Evolutionary conservation across 92 coral and sea anemone genomes (phyloP), one percentile per base, ranked within the genome.

Genomic region (Phymanthus crucifer): DNA sequence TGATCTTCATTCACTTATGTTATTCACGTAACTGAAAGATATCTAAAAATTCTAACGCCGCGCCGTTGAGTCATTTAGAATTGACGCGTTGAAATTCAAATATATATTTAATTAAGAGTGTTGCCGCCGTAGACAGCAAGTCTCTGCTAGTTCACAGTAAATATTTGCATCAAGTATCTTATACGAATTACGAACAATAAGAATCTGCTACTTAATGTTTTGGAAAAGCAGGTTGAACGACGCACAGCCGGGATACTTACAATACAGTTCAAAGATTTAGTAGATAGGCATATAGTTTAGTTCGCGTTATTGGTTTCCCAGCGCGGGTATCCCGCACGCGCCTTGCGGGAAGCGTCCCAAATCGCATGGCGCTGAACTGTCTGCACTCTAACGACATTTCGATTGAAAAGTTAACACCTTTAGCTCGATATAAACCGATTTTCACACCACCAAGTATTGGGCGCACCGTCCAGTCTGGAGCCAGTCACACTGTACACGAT

Each of bases 281-380:
- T n/a, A n/a, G n/a, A n/a, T n/a, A n/a, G n/a, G n/a, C n/a, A n/a
- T n/a, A n/a, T n/a, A n/a, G n/a, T n/a, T n/a, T n/a, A n/a, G n/a
- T n/a, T n/a, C n/a, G n/a, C n/a, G n/a, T n/a, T n/a, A n/a, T n/a
- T n/a, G n/a, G n/a, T n/a, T n/a, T n/a, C n/a, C n/a, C n/a, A n/a
- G n/a, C 29, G 1, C 68, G 34, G 68, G 68, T n/a, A 61, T 61
- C 68, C 68, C 68, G 68, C 34, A 19, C 68, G 36, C 33, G 7
- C 14, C 16, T 29, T 11, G 32, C 68, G 36, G 33, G 33, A 26
- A 61, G 68, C 68, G 68, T 61, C 68, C 35, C 68, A 24, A 61
- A 61, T 4, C n/a, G 26, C 4, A 61, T 29, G 68, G 68, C 68
- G 68, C 68, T 61, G 32, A 61, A 61, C 68, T 61, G 68, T 61